phyloP scores from a whole-genome alignment of 2,797 vertebrate genomes.

The Helicolenus hilgendorfi region DNA sequence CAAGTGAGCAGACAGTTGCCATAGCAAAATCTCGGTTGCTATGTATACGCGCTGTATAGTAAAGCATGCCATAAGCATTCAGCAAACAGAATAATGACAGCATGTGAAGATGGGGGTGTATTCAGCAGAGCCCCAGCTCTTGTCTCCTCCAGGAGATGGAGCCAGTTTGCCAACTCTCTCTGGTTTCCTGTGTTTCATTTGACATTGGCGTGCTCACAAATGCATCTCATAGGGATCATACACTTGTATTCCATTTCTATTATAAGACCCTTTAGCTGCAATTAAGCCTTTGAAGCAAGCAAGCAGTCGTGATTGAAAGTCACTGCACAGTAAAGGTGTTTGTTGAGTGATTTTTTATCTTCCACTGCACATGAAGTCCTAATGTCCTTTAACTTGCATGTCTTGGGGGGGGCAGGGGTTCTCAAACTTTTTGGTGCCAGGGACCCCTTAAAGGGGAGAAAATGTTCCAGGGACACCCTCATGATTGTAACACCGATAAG shows the following conservation, averaged over 20 bases:
- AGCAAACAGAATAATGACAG: not conserved
- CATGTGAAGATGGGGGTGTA: conserved; percentile 1
- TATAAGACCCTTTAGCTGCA: conserved; percentile 39
- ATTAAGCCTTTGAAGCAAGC: conserved; percentile 36
- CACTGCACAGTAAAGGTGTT: conserved; percentile 9
- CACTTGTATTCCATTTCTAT: conserved; percentile 28
- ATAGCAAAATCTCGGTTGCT: not conserved
- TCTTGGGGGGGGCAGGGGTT: not conserved
- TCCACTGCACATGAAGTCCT: not conserved
- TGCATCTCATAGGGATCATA: conserved; percentile 24
- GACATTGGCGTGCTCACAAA: conserved; percentile 56
- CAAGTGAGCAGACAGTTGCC: not conserved
- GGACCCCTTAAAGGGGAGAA: no score
- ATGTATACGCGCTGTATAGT: not conserved
- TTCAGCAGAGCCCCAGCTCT: conserved; percentile 11
- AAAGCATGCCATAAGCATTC: not conserved
- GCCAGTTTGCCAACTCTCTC: conserved; percentile 62
- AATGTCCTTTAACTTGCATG: not conserved
- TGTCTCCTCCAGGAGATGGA: conserved; percentile 66
- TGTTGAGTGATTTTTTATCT: not conserved
- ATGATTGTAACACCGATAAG: no score
- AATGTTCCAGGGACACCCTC: no score
- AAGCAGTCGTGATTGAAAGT: conserved; percentile 38
- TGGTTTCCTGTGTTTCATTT: conserved; percentile 34
- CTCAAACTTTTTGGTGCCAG: not conserved